Evolutionary conservation across 2,888 invertebrate genomes (phyloP).

Genomic region (Tiliacea aurago): DNA sequence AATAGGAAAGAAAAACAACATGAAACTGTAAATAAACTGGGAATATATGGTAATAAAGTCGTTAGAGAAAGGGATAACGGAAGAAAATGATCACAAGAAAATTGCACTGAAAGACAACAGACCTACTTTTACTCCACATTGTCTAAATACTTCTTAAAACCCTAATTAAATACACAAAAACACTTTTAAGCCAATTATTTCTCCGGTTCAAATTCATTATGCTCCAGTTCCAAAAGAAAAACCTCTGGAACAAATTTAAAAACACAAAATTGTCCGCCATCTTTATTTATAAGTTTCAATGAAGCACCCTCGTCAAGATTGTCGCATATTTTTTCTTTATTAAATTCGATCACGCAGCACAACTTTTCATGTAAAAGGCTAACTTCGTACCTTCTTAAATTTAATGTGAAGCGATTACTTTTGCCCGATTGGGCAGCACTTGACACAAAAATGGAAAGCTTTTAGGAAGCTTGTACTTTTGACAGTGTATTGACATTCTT

Average conservation of each 20-base stretch:
- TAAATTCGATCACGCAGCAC: slow-evolving; percentile 55
- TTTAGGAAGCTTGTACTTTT: slow-evolving; percentile 57
- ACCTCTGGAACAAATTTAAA: slow-evolving; percentile 43
- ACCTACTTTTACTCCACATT: not conserved
- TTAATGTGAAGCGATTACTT: slow-evolving; percentile 62
- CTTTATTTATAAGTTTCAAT: slow-evolving; percentile 64
- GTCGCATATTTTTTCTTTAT: slow-evolving; percentile 59
- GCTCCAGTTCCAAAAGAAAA: slow-evolving; percentile 19
- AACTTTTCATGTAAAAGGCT: slow-evolving; percentile 54
- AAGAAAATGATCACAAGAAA: slow-evolving; percentile 10
- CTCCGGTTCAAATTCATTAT: slow-evolving; percentile 38
- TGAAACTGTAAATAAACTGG: not conserved
- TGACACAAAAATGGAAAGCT: slow-evolving; percentile 64
- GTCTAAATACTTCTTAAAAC: slow-evolving; percentile 1
- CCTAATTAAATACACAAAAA: slow-evolving; percentile 50
- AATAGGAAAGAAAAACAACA: not conserved
- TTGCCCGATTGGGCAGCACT: slow-evolving; percentile 58
- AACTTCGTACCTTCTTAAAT: slow-evolving; percentile 57
- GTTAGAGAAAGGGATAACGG: not conserved
- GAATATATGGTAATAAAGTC: not conserved
- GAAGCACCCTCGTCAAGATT: slow-evolving; percentile 53
- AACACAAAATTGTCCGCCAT: slow-evolving; percentile 48
- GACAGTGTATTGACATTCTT: slow-evolving; percentile 58
- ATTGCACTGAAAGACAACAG: not conserved
- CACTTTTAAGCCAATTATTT: slow-evolving; percentile 44